Evolutionary conservation across 2,113 vertebrate genomes (phyloP).

Genomic region (Pao palembangensis): DNA sequence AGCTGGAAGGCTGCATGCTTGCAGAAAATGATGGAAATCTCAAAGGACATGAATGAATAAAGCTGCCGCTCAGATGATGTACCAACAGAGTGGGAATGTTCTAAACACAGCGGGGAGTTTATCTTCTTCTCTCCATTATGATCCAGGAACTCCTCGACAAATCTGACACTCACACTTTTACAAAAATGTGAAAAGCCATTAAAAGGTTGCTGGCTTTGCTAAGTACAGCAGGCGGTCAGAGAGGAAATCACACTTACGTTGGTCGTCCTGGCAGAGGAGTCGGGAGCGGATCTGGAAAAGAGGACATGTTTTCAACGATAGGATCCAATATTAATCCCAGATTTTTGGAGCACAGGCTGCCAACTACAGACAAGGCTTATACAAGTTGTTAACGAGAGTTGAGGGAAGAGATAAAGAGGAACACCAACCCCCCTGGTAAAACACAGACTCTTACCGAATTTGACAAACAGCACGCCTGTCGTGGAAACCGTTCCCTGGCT

Average conservation of each 20-base stretch:
- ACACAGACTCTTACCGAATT: constrained; percentile 84
- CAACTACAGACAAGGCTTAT: constrained; percentile 39
- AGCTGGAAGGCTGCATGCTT: too few species aligned
- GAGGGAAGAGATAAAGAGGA: constrained; percentile 11
- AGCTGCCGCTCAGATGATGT: too few species aligned
- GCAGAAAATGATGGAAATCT: too few species aligned
- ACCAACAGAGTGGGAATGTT: too few species aligned
- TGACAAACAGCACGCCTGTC: constrained; percentile 92
- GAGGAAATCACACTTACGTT: constrained; percentile 80
- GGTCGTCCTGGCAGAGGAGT: constrained; percentile 85
- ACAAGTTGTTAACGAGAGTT: constrained; percentile 10
- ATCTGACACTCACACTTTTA: too few species aligned
- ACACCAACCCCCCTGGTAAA: neutral
- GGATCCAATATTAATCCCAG: constrained; percentile 62
- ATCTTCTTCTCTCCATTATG: too few species aligned
- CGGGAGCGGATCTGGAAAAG: constrained; percentile 88
- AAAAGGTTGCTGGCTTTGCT: neutral
- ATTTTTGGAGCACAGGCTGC: constrained; percentile 43
- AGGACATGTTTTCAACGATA: constrained; percentile 61
- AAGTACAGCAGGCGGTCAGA: constrained; percentile 3
- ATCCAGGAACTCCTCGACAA: too few species aligned
- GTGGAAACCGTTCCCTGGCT: constrained; percentile 87
- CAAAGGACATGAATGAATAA: too few species aligned
- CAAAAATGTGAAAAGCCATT: neutral
- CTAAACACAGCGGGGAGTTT: too few species aligned